These are phyloP conservation scores for Aphelinus certus DNA, from an alignment of 1,140 invertebrate species.

Conservation along the genomic window DNA sequence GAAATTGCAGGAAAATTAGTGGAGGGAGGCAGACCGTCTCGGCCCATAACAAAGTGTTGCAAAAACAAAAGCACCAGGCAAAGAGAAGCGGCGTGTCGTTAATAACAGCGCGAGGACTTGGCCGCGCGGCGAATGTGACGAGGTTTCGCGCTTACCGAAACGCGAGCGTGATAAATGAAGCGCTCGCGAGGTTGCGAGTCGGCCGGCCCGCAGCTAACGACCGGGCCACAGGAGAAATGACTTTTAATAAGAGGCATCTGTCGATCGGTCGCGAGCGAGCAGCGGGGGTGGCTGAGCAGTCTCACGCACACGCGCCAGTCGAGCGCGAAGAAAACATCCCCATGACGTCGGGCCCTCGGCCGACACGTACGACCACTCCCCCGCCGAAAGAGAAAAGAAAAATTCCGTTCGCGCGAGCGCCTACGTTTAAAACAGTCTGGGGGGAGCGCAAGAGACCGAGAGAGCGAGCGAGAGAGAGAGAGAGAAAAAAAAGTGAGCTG, in stretches of 20 bases:
- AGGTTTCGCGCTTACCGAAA: constrained; percentile 41
- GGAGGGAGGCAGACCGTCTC: constrained; percentile 43
- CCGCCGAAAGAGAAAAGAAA: constrained; percentile 16
- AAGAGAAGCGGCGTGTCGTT: constrained; percentile 47
- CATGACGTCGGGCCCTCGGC: background rate
- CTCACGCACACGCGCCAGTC: background rate
- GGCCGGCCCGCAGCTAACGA: too few species aligned
- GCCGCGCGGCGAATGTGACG: constrained; percentile 55
- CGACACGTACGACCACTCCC: constrained; percentile 11
- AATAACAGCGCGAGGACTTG: constrained; percentile 53
- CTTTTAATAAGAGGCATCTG: constrained; percentile 53
- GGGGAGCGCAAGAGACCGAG: background rate
- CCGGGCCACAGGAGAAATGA: constrained; percentile 42
- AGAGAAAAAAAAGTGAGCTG: constrained; percentile 6
- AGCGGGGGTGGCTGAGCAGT: too few species aligned
- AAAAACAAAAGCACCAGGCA: background rate
- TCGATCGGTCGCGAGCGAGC: constrained; percentile 44
- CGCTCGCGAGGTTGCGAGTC: background rate
- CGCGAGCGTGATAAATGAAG: constrained; percentile 46
- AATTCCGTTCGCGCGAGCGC: constrained; percentile 21
- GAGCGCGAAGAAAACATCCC: constrained; percentile 15
- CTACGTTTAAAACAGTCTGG: constrained; percentile 22
- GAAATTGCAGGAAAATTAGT: constrained; percentile 48
- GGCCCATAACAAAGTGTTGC: constrained; percentile 19
- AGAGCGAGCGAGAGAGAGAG: background rate